Percentiles rank a stretch among this genome's conserved stretches.
Conservation (phyloP, 2,888 invertebrate genomes). For the Linyphia triangularis region DNA sequence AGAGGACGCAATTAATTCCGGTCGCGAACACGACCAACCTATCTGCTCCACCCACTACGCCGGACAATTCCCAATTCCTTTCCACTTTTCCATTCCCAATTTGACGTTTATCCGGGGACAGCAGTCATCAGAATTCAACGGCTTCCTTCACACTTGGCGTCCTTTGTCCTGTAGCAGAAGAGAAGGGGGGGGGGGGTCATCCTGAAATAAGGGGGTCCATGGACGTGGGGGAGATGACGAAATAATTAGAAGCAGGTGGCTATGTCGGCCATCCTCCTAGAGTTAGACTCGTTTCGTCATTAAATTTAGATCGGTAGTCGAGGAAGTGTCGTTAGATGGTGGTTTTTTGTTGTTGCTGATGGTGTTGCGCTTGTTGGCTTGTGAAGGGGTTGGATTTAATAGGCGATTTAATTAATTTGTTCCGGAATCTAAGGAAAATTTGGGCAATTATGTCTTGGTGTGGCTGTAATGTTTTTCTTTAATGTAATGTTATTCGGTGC, state of each 20-base stretch:
- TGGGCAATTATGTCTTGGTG: background rate
- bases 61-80: background rate
- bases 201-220: background rate
- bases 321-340: background rate
- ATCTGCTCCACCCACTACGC: background rate
- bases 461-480: too few species aligned
- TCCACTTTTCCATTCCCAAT: background rate
- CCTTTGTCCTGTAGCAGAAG: background rate
- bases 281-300: conserved; percentile 3
- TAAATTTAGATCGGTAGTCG: conserved; percentile 17
- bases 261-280: background rate
- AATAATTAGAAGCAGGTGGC: conserved; percentile 52
- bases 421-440: background rate
- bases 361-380: background rate
- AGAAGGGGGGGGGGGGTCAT: background rate
- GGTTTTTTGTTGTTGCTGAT: background rate
- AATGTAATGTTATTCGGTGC: too few species aligned
- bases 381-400: background rate
- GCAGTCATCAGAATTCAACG: conserved; percentile 10
- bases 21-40: background rate
- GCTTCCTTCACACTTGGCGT: background rate
- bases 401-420: background rate
- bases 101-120: background rate
- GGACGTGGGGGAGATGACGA: conserved; percentile 14
- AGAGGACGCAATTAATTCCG: background rate